These are phyloP conservation scores for Pseudopipra pipra DNA, from an alignment of 2,113 vertebrate genomes.

Conservation along the genomic window DNA sequence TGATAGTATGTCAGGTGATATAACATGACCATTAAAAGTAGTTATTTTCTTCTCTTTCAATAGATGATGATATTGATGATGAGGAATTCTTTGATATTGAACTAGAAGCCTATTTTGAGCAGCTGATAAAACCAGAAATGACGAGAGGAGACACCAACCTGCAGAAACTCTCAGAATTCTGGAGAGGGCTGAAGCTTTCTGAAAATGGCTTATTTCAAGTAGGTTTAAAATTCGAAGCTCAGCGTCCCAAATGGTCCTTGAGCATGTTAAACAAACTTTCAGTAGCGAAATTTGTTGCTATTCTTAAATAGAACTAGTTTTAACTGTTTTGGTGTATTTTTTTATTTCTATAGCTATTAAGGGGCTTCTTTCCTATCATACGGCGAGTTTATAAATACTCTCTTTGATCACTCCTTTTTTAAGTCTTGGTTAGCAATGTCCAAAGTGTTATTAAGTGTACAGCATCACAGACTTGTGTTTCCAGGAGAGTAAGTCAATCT, in stretches of 20 bases:
- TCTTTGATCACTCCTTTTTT: neutral
- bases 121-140: constrained; percentile 83
- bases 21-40: neutral
- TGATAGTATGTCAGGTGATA: neutral
- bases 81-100: constrained; percentile 87
- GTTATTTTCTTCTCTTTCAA: neutral
- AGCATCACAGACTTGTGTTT: neutral
- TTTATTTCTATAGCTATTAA: neutral
- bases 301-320: neutral
- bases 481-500: neutral
- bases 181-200: constrained; percentile 51
- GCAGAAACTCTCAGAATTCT: constrained; percentile 77
- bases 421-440: neutral
- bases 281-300: neutral
- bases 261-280: neutral
- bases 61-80: constrained; percentile 88
- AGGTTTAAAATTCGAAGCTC: neutral
- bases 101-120: constrained; percentile 89
- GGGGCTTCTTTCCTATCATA: neutral
- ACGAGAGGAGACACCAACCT: constrained; percentile 76
- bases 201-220: constrained; percentile 35
- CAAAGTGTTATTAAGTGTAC: neutral
- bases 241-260: neutral
- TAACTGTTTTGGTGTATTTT: neutral
- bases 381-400: neutral